These are phyloP conservation scores for Neodiprion fabricii DNA, from an alignment of 1,140 invertebrate species.

Conservation along the genomic window DNA sequence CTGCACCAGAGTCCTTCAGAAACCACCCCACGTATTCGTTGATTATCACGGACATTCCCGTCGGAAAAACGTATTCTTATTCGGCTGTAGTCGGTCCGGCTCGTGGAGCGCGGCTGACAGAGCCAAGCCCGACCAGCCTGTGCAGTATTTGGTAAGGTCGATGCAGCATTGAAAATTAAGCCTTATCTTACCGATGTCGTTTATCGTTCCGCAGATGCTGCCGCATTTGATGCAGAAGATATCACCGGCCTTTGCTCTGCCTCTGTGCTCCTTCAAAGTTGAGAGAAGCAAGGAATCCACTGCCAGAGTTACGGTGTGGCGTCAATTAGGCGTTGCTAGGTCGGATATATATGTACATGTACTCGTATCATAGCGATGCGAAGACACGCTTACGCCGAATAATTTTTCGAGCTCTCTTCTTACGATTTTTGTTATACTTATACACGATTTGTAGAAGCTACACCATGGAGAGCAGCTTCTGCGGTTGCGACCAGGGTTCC, in stretches of 20 bases:
- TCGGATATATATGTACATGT: slow-evolving; percentile 34
- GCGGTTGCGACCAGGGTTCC: slow-evolving; percentile 81
- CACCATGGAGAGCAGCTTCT: slow-evolving; percentile 89
- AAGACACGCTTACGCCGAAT: not conserved
- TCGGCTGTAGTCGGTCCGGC: slow-evolving; percentile 79
- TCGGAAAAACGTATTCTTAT: slow-evolving; percentile 88
- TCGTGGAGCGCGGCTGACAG: slow-evolving; percentile 69
- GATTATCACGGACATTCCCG: slow-evolving; percentile 91
- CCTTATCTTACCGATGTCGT: not conserved
- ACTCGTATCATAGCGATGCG: slow-evolving; percentile 12
- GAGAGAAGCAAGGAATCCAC: slow-evolving; percentile 83
- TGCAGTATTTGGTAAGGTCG: slow-evolving; percentile 67
- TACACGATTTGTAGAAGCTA: slow-evolving; percentile 66
- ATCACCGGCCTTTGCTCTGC: slow-evolving; percentile 74
- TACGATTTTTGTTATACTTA: slow-evolving; percentile 13
- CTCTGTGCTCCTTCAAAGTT: slow-evolving; percentile 80
- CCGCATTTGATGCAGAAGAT: slow-evolving; percentile 74
- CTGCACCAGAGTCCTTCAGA: slow-evolving; percentile 66
- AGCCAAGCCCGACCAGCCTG: slow-evolving; percentile 63
- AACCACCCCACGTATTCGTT: slow-evolving; percentile 76
- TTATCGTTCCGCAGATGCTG: slow-evolving; percentile 62
- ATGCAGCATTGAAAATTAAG: too few species aligned
- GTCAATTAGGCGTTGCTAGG: slow-evolving; percentile 76
- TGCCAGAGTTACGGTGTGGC: slow-evolving; percentile 84
- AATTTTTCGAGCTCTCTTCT: slow-evolving; percentile 11